These are phyloP conservation scores for Monopterus albus DNA, from an alignment of 2,113 vertebrate genomes.

Conservation along the genomic window DNA sequence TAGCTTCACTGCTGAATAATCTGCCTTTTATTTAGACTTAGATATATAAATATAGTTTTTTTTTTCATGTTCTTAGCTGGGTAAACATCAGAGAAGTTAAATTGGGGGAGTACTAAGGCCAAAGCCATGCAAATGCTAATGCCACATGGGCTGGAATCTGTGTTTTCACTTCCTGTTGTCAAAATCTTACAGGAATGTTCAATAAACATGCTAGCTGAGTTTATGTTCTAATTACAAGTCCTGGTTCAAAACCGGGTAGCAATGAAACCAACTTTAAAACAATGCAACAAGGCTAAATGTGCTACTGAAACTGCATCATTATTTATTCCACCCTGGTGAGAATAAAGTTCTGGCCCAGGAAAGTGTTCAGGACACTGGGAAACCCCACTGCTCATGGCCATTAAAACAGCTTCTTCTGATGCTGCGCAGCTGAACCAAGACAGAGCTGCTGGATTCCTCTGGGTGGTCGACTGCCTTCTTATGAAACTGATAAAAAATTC, in stretches of 20 bases:
- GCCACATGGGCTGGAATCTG: neutral
- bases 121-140: neutral
- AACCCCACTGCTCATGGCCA: neutral
- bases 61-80: neutral
- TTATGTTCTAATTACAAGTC: neutral
- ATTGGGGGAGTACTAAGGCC: constrained; percentile 6
- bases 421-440: constrained; percentile 1
- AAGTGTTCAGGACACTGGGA: neutral
- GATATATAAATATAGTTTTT: no score
- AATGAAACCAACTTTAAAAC: neutral
- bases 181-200: constrained; percentile 7
- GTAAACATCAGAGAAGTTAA: neutral
- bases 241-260: neutral
- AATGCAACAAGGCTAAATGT: neutral
- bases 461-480: constrained; percentile 12
- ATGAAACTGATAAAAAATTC: constrained; percentile 50
- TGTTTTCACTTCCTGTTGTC: constrained; percentile 18
- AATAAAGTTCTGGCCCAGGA: neutral
- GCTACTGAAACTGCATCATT: neutral
- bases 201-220: neutral
- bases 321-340: neutral
- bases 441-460: constrained; percentile 32
- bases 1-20: neutral
- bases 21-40: neutral
- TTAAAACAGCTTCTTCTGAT: constrained; percentile 5